A percentile compares a stretch with the other conserved stretches of the same genome.
phyloP scores from a whole-genome alignment of 37 sponge, comb jelly and placozoan genomes.

The Tethya wilhelma region DNA sequence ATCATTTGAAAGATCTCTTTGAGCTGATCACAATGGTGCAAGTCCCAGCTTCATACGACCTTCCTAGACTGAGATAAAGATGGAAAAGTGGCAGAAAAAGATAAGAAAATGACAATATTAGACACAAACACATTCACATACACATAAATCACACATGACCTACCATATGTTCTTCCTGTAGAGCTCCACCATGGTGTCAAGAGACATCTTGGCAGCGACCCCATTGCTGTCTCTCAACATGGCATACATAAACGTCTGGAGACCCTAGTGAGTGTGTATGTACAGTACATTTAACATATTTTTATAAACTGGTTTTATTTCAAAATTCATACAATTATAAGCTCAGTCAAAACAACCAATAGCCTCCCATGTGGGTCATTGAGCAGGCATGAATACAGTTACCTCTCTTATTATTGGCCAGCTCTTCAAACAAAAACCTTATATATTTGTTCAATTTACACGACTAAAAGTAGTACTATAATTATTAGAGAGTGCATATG shows the following conservation, averaged over 20 bases:
- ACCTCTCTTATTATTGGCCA: too few species aligned
- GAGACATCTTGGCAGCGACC: slow-evolving; percentile 83
- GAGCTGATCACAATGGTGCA: too few species aligned
- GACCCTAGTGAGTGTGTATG: slow-evolving; percentile 23
- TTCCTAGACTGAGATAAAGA: too few species aligned
- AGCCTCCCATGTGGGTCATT: background rate
- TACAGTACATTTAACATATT: background rate
- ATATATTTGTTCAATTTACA: too few species aligned
- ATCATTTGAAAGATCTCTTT: too few species aligned
- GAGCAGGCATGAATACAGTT: background rate
- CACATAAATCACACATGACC: slow-evolving; percentile 7
- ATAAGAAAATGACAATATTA: background rate
- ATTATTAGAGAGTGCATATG: too few species aligned
- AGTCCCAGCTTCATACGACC: too few species aligned
- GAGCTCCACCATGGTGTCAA: slow-evolving; percentile 89
- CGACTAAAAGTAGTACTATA: too few species aligned
- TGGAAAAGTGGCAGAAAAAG: too few species aligned
- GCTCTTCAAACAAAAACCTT: too few species aligned
- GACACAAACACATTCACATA: slow-evolving; percentile 4
- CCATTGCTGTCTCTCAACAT: slow-evolving; percentile 80
- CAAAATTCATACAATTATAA: too few species aligned
- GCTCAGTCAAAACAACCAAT: background rate
- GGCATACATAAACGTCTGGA: slow-evolving; percentile 91
- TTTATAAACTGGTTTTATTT: too few species aligned
- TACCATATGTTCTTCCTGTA: slow-evolving; percentile 85